Conservation (phyloP, 2,797 vertebrate genomes). For the Enoplosus armatus region DNA sequence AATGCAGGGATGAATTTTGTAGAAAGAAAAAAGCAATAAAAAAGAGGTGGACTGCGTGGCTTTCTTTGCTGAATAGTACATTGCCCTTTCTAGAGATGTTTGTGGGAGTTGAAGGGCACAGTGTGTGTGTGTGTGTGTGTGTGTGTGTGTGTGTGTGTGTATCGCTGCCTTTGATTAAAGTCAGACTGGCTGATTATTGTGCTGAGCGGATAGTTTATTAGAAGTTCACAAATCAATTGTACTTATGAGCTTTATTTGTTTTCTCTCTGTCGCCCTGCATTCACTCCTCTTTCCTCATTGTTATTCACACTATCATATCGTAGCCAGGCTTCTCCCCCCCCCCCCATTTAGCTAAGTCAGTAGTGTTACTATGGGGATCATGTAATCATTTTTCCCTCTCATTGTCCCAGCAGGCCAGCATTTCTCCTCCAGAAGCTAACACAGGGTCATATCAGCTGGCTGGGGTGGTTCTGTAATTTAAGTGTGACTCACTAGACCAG, state of each 20-base stretch:
- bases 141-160: neutral
- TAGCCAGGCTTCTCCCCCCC: neutral
- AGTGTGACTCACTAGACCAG: constrained; percentile 50
- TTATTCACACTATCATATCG: constrained; percentile 26
- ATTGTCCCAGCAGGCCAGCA: constrained; percentile 35
- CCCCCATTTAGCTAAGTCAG: neutral
- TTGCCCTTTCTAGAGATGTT: neutral
- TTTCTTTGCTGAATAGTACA: neutral
- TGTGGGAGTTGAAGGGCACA: constrained; percentile 18
- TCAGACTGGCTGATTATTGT: constrained; percentile 15
- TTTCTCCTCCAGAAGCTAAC: constrained; percentile 30
- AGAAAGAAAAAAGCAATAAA: constrained; percentile 8
- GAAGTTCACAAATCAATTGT: constrained; percentile 4
- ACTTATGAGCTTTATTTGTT: neutral
- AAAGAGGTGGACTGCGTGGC: constrained; percentile 2
- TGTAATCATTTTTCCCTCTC: constrained; percentile 30
- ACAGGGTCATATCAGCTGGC: constrained; percentile 27
- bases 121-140: neutral
- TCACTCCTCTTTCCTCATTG: neutral
- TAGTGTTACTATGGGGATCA: constrained; percentile 29
- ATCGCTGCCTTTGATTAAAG: constrained; percentile 19
- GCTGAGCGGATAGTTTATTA: constrained; percentile 11
- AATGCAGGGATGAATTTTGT: constrained; percentile 2
- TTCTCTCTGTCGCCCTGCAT: constrained; percentile 8
- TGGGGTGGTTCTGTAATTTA: constrained; percentile 41